A percentile compares a stretch with the other conserved stretches of the same genome.
These are phyloP conservation scores for Drosophila conformis DNA, from an alignment of 2,888 invertebrate species.

Conservation along the genomic window DNA sequence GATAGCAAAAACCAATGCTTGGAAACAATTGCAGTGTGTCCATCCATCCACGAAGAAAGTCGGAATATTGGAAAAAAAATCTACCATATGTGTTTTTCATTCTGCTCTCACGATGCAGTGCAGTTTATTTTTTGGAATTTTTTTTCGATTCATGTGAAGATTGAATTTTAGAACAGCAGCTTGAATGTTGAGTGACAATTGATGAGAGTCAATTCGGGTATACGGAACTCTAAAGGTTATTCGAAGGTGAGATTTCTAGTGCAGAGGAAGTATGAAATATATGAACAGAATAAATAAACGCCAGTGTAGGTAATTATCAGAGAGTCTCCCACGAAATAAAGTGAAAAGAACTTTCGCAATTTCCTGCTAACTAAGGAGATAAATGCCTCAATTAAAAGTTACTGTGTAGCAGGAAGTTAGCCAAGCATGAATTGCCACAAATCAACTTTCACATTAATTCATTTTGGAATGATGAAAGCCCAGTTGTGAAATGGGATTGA, in stretches of 20 bases:
- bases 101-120: background rate
- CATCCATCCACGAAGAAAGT: constrained; percentile 3
- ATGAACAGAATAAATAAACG: background rate
- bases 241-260: background rate
- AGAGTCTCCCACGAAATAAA: background rate
- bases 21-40: constrained; percentile 18
- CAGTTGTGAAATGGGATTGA: background rate
- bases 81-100: background rate
- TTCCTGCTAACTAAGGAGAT: constrained; percentile 55
- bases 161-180: constrained; percentile 23
- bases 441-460: constrained; percentile 77
- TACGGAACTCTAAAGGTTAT: background rate
- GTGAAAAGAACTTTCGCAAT: constrained; percentile 64
- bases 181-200: constrained; percentile 37
- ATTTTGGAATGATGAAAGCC: constrained; percentile 53
- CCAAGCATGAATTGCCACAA: constrained; percentile 74
- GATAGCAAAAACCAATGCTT: constrained; percentile 21
- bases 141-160: constrained; percentile 6
- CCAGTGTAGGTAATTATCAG: constrained; percentile 13
- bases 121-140: background rate
- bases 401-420: constrained; percentile 47
- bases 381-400: constrained; percentile 70
- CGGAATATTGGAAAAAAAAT: constrained; percentile 7
- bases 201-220: constrained; percentile 10
- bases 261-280: background rate